Evolutionary conservation across 2,797 vertebrate species (phyloP), one percentile per base, ranked within the genome.

Genomic region (Semaprochilodus insignis): DNA sequence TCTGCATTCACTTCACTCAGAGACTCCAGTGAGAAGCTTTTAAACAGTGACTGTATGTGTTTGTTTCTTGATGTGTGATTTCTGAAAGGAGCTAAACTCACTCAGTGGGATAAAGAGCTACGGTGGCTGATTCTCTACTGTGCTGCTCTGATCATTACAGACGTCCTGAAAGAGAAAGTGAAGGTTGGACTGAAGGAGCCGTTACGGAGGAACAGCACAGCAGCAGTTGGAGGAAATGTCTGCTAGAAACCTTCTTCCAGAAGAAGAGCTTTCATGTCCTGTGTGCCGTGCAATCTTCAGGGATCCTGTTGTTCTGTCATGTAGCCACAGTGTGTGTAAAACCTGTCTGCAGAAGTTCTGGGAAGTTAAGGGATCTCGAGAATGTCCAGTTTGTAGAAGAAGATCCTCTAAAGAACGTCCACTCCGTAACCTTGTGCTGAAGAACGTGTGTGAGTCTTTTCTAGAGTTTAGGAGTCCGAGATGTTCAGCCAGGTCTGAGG

Each of bases 281-380:
- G 72, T 74, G 72, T 57, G 72, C 27, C 57, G 48, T 74, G 52
- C 57, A 4, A 57, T 74, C 72, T 74, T 55, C 27, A 57, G 11
- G 51, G 72, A 74, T 11, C 27, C 27, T 21, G 25, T 74, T 57
- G 1, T 74, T 7, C 54, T 74, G 71, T 74, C 71, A 2, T 36
- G 65, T 55, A 55, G 59, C 16, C 79, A 74, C 15, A 80, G 78
- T 66, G 0, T 81, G 48, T 81, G 70, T 74, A 74, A 36, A 55
- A 40, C 21, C 6, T 74, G 70, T 81, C 31, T 65, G 70, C 70
- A 74, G 21, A 0, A 0, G 15, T 74, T n/a, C 48, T 74, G 78
- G 59, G 19, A 73, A 52, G 7, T 15, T 27, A 62, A 62, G 23
- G n/a, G n/a, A n/a, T n/a, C 21, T 62, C 59, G 59, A 62, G 59